These are phyloP conservation scores for Micrasema longulum DNA, from an alignment of 1,140 invertebrate species.

Conservation along the genomic window DNA sequence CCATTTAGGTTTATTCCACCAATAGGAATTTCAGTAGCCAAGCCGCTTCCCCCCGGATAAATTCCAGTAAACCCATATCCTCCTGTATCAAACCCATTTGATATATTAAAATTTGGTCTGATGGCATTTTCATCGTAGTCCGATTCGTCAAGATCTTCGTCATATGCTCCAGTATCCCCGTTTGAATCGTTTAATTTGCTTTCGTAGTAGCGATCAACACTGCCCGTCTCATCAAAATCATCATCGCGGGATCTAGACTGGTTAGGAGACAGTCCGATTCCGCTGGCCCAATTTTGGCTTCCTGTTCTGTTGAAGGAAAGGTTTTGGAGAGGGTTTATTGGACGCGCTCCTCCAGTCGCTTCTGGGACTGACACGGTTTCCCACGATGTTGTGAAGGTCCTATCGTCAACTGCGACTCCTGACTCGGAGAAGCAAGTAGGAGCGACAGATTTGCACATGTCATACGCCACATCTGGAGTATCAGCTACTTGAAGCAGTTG, in stretches of 20 bases:
- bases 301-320: not conserved
- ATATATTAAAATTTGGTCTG: not conserved
- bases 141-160: slow-evolving; percentile 11
- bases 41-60: slow-evolving; percentile 4
- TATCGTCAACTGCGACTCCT: not conserved
- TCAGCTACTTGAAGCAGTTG: slow-evolving; percentile 80
- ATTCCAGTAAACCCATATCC: not conserved
- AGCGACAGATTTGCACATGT: slow-evolving; percentile 76
- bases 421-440: slow-evolving; percentile 70
- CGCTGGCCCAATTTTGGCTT: not conserved
- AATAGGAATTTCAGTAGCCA: not conserved
- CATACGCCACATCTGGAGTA: slow-evolving; percentile 83
- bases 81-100: not conserved
- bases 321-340: not conserved
- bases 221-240: not conserved
- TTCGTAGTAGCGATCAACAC: not conserved
- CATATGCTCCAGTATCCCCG: slow-evolving; percentile 1
- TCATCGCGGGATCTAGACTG: not conserved
- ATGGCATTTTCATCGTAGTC: slow-evolving; percentile 26
- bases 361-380: not conserved
- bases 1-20: slow-evolving; percentile 18
- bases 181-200: not conserved
- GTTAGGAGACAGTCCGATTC: not conserved
- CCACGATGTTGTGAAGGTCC: slow-evolving; percentile 21
- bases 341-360: not conserved